Base-by-base conservation (phyloP, 2,888 invertebrate species). In the Troides aeacus region DNA sequence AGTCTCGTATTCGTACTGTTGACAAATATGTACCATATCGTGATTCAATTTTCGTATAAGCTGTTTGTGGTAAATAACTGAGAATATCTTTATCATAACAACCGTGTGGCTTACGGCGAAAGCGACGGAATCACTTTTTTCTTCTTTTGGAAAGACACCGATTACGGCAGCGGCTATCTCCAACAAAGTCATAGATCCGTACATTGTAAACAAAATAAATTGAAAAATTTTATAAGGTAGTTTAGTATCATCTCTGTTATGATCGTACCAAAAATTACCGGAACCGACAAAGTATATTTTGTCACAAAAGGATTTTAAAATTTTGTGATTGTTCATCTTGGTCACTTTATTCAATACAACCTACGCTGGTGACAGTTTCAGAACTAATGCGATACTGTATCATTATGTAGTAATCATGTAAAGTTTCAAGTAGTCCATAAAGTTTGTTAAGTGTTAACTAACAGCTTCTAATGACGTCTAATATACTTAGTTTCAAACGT, bases 201-300 rank as follows among this genome's bases (percentile, higher is more conserved):
- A 92, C 30, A 81, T 72, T 60, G 80, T 77, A 72, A 87, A 83
- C 71, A 89, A 73, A 56, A 80, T 58, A 62, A 71, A 71, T 64
- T 74, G 81, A 69, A 79, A 84, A 46, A 80, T 62, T 76, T 77
- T 84, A 75, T 91, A 92, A 62, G 76, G 72, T 62, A 85, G 64
- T 67, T 74, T 82, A 67, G 74, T 79, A 72, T 89, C 89, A 66
- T 89, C 74, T 24, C 85, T 83, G 73, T 77, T 79, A 58, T 84
- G 78, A 75, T 88, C 82, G 66, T 82, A 87, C 92, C 92, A 92
- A 74, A 88, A 89, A 76, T 90, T 86, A 6, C 91, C 90, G 30
- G 83, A 78, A n/a, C 92, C 90, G 18, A 84, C 75, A 62, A 81
- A 71, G 75, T 80, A 91, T 74, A 89, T 85, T 71, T 78, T 82